Evolutionary conservation across 2,888 invertebrate genomes (phyloP).

Genomic region (Eupithecia dodoneata): DNA sequence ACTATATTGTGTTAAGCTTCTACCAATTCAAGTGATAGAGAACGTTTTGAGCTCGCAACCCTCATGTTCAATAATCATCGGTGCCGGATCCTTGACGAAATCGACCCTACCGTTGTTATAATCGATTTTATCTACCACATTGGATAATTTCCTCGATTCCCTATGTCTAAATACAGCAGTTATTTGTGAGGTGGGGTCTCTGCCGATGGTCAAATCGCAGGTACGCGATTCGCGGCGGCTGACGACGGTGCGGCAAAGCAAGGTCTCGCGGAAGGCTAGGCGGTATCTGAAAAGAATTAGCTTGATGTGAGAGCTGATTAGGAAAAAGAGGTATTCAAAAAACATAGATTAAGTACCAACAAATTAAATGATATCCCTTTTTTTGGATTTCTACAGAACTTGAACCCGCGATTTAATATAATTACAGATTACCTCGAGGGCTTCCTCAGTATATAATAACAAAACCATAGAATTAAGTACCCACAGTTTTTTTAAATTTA

Average conservation of each 20-base stretch:
- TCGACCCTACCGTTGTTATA: constrained; percentile 47
- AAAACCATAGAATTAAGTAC: too few relatives aligned
- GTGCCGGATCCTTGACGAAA: constrained; percentile 67
- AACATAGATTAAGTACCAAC: too few relatives aligned
- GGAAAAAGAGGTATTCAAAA: background rate
- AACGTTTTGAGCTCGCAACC: constrained; percentile 53
- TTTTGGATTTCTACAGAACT: too few relatives aligned
- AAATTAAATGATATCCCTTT: too few relatives aligned
- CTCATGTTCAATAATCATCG: constrained; percentile 58
- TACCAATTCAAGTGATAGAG: constrained; percentile 46
- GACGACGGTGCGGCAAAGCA: constrained; percentile 82
- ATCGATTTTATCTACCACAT: constrained; percentile 31
- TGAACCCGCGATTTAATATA: too few relatives aligned
- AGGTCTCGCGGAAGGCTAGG: constrained; percentile 89
- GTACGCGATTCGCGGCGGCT: constrained; percentile 74
- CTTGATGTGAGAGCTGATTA: background rate
- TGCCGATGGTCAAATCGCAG: constrained; percentile 80
- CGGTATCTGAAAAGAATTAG: constrained; percentile 85
- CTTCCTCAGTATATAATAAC: too few relatives aligned
- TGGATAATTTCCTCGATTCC: constrained; percentile 66
- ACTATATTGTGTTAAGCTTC: background rate
- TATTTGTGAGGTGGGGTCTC: constrained; percentile 77
- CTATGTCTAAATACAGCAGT: constrained; percentile 50
- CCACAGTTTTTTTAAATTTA: too few relatives aligned
- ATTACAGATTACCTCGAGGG: too few relatives aligned